phyloP scores from a whole-genome alignment of 2,113 vertebrate genomes.

The Podocnemis expansa region DNA sequence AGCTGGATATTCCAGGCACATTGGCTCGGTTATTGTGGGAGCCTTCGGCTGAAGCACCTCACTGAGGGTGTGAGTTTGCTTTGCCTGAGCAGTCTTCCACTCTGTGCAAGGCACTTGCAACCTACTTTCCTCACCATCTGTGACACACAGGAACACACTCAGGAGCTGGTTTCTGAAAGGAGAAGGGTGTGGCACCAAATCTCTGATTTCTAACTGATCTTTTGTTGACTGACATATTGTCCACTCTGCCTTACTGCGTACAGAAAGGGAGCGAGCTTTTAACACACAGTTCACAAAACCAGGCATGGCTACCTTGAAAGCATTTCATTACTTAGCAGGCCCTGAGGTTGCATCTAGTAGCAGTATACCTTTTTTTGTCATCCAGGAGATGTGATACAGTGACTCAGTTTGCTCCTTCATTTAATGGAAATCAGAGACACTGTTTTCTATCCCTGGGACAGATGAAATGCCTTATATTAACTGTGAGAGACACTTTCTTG shows the following conservation, averaged over 20 bases:
- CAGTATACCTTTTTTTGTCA: neutral
- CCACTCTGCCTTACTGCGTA: neutral
- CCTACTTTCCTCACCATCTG: neutral
- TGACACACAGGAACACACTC: neutral
- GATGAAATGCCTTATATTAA: neutral
- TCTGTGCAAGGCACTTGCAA: neutral
- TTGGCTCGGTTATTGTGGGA: neutral
- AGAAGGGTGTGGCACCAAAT: neutral
- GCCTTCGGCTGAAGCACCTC: neutral
- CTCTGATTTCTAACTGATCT: neutral
- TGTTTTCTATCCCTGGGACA: neutral
- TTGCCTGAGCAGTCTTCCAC: neutral
- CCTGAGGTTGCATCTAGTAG: neutral
- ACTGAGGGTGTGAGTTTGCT: neutral
- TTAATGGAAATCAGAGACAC: neutral
- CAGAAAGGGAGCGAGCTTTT: neutral
- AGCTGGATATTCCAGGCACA: neutral
- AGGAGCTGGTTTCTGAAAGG: neutral
- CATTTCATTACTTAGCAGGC: neutral
- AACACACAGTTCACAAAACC: no score
- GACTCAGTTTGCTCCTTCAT: slow-evolving; percentile 3
- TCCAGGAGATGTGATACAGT: slow-evolving; percentile 60
- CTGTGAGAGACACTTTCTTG: neutral
- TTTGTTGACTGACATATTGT: neutral
- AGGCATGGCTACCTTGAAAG: neutral